Evolutionary conservation across 2,797 vertebrate genomes (phyloP).

Genomic region (Microcaecilia unicolor): DNA sequence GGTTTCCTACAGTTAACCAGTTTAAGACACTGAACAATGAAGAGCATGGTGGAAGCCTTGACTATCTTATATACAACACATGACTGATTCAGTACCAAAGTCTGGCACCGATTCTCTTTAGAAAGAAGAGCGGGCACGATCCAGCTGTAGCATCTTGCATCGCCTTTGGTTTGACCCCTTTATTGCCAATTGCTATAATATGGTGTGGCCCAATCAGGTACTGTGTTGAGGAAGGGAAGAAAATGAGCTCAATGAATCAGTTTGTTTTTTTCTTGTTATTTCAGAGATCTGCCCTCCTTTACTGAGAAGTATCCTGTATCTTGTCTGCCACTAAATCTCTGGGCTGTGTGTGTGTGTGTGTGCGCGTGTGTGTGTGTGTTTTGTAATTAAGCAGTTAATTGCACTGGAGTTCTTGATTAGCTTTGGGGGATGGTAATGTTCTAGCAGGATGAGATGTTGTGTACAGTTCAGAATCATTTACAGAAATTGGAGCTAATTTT

Average conservation of each 20-base stretch:
- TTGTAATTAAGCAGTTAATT: conserved; percentile 99
- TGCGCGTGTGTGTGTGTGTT: conserved; percentile 33
- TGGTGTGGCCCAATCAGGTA: neutral
- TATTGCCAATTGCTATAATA: too few relatives aligned
- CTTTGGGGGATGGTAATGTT: conserved; percentile 97
- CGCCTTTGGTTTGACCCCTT: too few relatives aligned
- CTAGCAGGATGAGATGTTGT: conserved; percentile 95
- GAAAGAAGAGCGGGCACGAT: too few relatives aligned
- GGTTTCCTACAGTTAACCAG: too few relatives aligned
- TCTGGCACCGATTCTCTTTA: too few relatives aligned
- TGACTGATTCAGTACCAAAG: too few relatives aligned
- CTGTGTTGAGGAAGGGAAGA: neutral
- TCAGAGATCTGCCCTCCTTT: conserved; percentile 23
- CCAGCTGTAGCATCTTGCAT: too few relatives aligned
- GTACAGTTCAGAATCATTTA: conserved; percentile 99
- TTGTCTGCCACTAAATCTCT: conserved; percentile 39
- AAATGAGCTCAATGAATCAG: neutral
- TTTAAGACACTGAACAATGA: too few relatives aligned
- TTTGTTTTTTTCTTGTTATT: conserved; percentile 2
- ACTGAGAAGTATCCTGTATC: conserved; percentile 14
- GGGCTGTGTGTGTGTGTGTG: conserved; percentile 24
- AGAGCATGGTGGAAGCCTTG: too few relatives aligned
- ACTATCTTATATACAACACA: too few relatives aligned
- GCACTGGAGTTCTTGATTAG: conserved; percentile 97
- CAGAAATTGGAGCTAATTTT: conserved; percentile 99